A percentile compares a stretch with the other conserved stretches of the same genome.
These are phyloP conservation scores for Encarsia formosa DNA, from an alignment of 2,888 invertebrate species.

Conservation along the genomic window DNA sequence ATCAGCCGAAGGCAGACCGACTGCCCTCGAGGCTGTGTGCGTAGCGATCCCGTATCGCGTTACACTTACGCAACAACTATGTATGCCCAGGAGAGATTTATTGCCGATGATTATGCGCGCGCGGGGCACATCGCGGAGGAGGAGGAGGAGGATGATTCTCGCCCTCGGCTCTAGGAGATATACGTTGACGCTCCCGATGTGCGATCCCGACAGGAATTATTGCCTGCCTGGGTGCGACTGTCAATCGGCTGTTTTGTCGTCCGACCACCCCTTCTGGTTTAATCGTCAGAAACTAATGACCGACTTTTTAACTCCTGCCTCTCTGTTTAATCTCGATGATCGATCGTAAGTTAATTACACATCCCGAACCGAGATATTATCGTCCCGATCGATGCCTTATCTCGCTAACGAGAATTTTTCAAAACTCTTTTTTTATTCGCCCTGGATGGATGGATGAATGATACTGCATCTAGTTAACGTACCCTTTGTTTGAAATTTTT, in stretches of 20 bases:
- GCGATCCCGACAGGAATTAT: too few species aligned
- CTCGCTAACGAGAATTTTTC: conserved; percentile 11
- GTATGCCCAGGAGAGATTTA: conserved; percentile 49
- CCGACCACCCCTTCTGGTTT: too few species aligned
- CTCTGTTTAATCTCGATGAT: conserved; percentile 7
- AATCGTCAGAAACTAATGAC: too few species aligned
- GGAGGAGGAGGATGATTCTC: conserved; percentile 26
- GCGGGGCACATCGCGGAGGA: conserved; percentile 21
- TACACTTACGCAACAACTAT: conserved; percentile 51
- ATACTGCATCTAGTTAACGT: too few species aligned
- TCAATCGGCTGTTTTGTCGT: too few species aligned
- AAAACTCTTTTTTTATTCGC: neutral
- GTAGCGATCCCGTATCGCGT: conserved; percentile 51
- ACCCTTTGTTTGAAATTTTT: too few species aligned
- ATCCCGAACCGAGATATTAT: conserved; percentile 3
- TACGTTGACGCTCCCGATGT: conserved; percentile 26
- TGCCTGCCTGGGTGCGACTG: too few species aligned
- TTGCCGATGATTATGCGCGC: conserved; percentile 40
- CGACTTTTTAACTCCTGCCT: too few species aligned
- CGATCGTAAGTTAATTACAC: conserved; percentile 23
- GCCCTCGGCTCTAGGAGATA: conserved; percentile 40
- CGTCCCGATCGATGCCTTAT: conserved; percentile 15
- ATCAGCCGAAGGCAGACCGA: neutral
- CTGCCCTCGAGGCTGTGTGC: conserved; percentile 41
- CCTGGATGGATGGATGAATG: too few species aligned